phyloP scores from a whole-genome alignment of 2,888 invertebrate genomes.

The Mythimna loreyi region DNA sequence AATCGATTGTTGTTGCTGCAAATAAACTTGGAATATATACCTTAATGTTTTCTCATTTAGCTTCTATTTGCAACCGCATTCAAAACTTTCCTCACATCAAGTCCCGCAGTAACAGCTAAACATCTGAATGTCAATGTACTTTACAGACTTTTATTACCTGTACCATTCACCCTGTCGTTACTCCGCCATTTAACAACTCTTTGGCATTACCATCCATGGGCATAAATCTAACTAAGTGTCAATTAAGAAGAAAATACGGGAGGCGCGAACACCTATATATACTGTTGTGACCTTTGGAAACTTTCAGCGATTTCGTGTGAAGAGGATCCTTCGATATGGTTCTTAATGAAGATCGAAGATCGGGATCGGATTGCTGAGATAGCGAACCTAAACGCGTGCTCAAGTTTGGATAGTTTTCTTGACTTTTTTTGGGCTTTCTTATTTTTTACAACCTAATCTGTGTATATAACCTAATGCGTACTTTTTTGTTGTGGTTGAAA shows the following conservation, averaged over 20 bases:
- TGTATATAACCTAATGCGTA: no score
- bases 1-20: no score
- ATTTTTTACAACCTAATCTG: background rate
- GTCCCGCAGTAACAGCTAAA: background rate
- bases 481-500: no score
- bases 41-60: no score
- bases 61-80: background rate
- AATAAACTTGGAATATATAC: no score
- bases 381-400: constrained; percentile 15
- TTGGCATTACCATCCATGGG: constrained; percentile 62
- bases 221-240: constrained; percentile 80
- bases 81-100: background rate
- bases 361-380: constrained; percentile 36
- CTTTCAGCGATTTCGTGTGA: constrained; percentile 50
- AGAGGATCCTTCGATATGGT: constrained; percentile 40
- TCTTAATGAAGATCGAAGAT: constrained; percentile 60
- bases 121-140: background rate
- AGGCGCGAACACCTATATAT: constrained; percentile 70
- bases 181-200: constrained; percentile 53
- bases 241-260: constrained; percentile 78
- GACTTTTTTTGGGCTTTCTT: constrained; percentile 4
- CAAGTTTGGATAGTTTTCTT: constrained; percentile 3
- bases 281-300: constrained; percentile 67
- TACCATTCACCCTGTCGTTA: constrained; percentile 34
- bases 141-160: constrained; percentile 20